Base-by-base conservation (phyloP, 2,888 invertebrate species). In the Lepidocyrtoides sp. region DNA sequence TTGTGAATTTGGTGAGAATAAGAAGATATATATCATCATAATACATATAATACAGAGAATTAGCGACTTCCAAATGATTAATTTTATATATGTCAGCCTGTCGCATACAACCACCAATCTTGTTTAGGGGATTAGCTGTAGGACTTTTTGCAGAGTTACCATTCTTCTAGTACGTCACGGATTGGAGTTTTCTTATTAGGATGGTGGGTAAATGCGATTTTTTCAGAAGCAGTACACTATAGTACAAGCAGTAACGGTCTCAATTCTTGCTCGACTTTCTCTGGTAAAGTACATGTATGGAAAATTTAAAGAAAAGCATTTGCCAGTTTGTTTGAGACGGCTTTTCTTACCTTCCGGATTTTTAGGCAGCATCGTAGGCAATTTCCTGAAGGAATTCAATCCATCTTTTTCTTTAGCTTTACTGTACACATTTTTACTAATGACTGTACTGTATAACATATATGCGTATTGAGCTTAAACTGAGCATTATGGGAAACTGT, bases 1-100 rank as follows among this genome's bases (percentile, higher is more conserved):
- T 84, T 89, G 72, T 72, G 44, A 83, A 60, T 89, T 83, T 29
- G 89, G 83, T 83, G 89, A 82, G 82, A 89, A 51, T 63, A 85
- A 32, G 48, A 29, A 66, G 12, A 48, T 60, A 48, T 57, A 72
- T 54, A 89, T 44, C n/a, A n/a, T n/a, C n/a, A n/a, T n/a, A n/a
- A n/a, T n/a, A n/a, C 29, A 69, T 54, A 69, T 29, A 89, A 82
- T 72, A 29, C 29, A 10, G 29, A 69, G 72, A 72, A 82, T 89
- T 89, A 89, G 57, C 72, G 82, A 77, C 82, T 75, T 82, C 48
- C 83, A 57, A 89, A 77, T 77, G 83, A 84, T 89, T 83, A 83
- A 83, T 82, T 89, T 83, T 89, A 82, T 87, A 63, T 75, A 51
- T 60, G 85, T 81, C 79, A 79, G 69, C 14, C 54, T 29, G 32